Percentiles rank a stretch among this genome's conserved stretches.
These are phyloP conservation scores for Syncerus caffer DNA, from an alignment of 2,797 vertebrate species.

Conservation along the genomic window DNA sequence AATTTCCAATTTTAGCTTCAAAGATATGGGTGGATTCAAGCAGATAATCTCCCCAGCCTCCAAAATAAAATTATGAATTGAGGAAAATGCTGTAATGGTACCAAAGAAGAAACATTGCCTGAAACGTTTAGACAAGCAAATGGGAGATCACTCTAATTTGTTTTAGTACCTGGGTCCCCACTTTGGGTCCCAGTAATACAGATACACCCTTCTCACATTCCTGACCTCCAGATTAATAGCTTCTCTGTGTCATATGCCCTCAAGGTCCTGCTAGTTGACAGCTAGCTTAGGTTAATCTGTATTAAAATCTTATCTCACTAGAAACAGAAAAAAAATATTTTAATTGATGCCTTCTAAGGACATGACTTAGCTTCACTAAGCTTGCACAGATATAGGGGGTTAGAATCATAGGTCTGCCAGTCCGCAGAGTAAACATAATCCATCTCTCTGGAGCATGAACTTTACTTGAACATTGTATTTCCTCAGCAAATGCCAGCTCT, in stretches of 20 bases:
- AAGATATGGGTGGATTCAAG: slow-evolving; percentile 24
- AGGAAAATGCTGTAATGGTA: neutral
- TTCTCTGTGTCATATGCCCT: neutral
- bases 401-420: neutral
- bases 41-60: slow-evolving; percentile 39
- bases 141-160: neutral
- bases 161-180: neutral
- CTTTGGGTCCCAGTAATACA: neutral
- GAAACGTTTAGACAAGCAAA: neutral
- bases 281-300: neutral
- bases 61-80: neutral
- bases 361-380: neutral
- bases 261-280: neutral
- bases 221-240: neutral
- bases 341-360: neutral
- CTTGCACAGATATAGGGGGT: neutral
- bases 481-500: neutral
- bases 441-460: neutral
- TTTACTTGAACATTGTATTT: neutral
- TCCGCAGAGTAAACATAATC: neutral
- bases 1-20: slow-evolving; percentile 55
- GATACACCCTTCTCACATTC: neutral
- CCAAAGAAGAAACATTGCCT: neutral
- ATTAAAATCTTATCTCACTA: slow-evolving; percentile 43
- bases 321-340: neutral